Percentiles rank a stretch among this genome's conserved stretches.
Conservation (phyloP, 2,797 vertebrate species). For the Sarcoramphus papa region DNA sequence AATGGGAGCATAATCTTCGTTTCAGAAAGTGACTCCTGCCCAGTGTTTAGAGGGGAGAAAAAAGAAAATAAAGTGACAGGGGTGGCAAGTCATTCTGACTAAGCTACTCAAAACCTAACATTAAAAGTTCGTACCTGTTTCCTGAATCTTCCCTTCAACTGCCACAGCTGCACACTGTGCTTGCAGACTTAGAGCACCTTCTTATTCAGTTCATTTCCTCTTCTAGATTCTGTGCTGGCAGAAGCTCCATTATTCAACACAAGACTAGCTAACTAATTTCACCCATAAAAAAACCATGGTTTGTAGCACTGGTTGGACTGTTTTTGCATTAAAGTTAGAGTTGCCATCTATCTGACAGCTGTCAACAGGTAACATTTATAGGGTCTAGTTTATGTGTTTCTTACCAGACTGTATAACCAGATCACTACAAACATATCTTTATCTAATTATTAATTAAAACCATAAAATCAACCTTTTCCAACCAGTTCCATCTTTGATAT, state of each 20-base stretch:
- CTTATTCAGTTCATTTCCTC: background rate
- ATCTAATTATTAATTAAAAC: background rate
- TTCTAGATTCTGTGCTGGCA: background rate
- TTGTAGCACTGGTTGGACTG: background rate
- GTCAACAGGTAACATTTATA: background rate
- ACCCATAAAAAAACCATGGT: background rate
- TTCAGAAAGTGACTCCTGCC: background rate
- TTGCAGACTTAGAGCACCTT: background rate
- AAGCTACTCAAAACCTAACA: background rate
- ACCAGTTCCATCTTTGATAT: background rate
- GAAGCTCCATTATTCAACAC: background rate
- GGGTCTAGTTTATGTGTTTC: background rate
- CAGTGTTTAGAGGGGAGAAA: background rate
- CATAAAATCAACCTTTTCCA: background rate
- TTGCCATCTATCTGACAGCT: background rate
- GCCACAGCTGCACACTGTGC: background rate
- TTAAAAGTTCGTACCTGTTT: background rate
- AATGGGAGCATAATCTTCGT: background rate
- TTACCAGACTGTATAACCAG: background rate
- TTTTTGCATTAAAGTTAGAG: background rate
- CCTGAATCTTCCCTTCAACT: background rate
- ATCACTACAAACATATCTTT: background rate
- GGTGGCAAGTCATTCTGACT: background rate
- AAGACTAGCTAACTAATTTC: background rate
- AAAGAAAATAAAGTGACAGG: background rate